Conservation (phyloP, 2,888 invertebrate genomes). For the Bursaphelenchus okinawaensis region DNA sequence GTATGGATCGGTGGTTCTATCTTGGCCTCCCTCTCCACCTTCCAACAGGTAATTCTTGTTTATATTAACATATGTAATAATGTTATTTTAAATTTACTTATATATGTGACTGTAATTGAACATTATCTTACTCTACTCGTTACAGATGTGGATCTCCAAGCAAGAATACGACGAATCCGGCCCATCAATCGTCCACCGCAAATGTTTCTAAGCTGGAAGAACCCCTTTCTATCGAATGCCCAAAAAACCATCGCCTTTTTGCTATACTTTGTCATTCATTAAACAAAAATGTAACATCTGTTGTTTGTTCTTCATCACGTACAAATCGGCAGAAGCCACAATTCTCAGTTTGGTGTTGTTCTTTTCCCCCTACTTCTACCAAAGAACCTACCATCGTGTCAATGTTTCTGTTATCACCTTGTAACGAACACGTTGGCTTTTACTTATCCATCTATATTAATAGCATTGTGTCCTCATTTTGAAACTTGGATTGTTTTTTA, state of each 20-base stretch:
- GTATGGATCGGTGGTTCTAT: constrained; percentile 98
- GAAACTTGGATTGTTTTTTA: not conserved
- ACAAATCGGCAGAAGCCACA: not conserved
- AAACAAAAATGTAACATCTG: not conserved
- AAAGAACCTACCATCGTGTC: not conserved
- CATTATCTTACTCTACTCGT: not conserved
- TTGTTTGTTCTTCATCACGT: not conserved
- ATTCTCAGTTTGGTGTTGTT: not conserved
- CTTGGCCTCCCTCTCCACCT: constrained; percentile 79
- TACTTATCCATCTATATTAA: not conserved
- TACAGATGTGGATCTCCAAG: constrained; percentile 67
- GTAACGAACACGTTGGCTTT: not conserved
- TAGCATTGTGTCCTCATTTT: not conserved
- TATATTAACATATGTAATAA: no score
- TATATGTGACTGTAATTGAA: not conserved
- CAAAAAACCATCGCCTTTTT: not conserved
- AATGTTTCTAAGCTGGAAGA: constrained; percentile 83
- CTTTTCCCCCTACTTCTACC: not conserved
- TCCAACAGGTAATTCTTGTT: constrained; percentile 74
- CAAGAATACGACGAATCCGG: constrained; percentile 89
- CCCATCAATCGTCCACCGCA: constrained; percentile 89
- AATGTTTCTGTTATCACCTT: not conserved
- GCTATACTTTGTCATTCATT: not conserved
- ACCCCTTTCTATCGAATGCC: not conserved
- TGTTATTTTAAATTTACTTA: no score